phyloP scores from a whole-genome alignment of 2,888 invertebrate genomes.

The Luffia ferchaultella region DNA sequence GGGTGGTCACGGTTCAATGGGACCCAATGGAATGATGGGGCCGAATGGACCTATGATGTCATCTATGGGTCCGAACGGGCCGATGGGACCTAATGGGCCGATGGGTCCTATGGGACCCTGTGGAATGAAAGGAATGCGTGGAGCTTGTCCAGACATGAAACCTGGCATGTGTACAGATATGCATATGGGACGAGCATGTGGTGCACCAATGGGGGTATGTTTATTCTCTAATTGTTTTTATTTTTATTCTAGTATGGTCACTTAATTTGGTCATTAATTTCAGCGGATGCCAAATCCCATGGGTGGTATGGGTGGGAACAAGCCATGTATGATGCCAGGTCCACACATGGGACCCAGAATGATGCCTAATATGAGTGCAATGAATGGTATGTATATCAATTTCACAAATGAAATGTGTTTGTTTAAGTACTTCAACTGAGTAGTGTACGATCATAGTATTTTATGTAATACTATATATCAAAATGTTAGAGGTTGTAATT shows the following conservation, averaged over 20 bases:
- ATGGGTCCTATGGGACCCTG: constrained; percentile 63
- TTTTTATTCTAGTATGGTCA: not conserved
- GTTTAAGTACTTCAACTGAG: no score
- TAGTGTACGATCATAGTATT: no score
- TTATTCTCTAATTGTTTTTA: constrained; percentile 1
- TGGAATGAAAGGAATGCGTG: constrained; percentile 57
- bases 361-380: constrained; percentile 58
- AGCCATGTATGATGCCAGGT: constrained; percentile 61
- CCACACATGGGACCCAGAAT: constrained; percentile 60
- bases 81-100: constrained; percentile 58
- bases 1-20: constrained; percentile 43
- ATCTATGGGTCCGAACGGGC: constrained; percentile 51
- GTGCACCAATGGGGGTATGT: constrained; percentile 62
- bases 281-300: constrained; percentile 63
- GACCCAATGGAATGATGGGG: constrained; percentile 54
- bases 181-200: constrained; percentile 60
- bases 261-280: constrained; percentile 14
- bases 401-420: no score
- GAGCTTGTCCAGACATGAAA: constrained; percentile 58
- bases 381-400: constrained; percentile 44
- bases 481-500: no score
- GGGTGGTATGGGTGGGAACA: constrained; percentile 60
- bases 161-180: constrained; percentile 58
- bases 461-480: no score
- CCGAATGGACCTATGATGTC: constrained; percentile 52